Evolutionary conservation across 2,113 vertebrate genomes (phyloP).

Genomic region (Nibea coibor): DNA sequence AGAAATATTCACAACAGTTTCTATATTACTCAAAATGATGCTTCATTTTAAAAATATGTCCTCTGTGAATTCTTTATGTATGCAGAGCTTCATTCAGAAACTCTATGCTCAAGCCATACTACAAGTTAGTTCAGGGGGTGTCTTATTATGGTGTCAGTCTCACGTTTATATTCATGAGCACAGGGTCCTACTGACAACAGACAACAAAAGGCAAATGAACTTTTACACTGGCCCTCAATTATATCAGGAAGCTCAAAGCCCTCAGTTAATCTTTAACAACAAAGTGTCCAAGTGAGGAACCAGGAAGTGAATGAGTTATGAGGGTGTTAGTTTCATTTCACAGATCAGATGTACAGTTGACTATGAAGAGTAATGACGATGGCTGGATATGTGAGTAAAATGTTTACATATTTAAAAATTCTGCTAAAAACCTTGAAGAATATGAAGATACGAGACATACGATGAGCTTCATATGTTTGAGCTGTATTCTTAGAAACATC

Average conservation of each 20-base stretch:
- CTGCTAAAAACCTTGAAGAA: background rate
- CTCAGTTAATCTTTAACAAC: background rate
- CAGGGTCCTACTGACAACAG: background rate
- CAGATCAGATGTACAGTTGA: background rate
- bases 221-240: background rate
- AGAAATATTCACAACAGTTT: background rate
- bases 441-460: background rate
- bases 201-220: background rate
- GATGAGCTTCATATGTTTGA: background rate
- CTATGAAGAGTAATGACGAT: slow-evolving; percentile 8
- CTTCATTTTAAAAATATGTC: background rate
- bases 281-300: background rate
- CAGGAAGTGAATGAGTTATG: slow-evolving; percentile 30
- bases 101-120: background rate
- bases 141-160: background rate
- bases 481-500: background rate
- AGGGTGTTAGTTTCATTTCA: slow-evolving; percentile 21
- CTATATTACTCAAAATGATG: background rate
- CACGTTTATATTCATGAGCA: background rate
- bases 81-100: background rate
- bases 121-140: background rate
- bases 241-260: background rate
- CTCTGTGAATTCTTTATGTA: too few relatives aligned
- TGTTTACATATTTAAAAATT: background rate
- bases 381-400: slow-evolving; percentile 46